phyloP scores from a whole-genome alignment of 2,888 invertebrate genomes.

The Oscheius sp. region DNA sequence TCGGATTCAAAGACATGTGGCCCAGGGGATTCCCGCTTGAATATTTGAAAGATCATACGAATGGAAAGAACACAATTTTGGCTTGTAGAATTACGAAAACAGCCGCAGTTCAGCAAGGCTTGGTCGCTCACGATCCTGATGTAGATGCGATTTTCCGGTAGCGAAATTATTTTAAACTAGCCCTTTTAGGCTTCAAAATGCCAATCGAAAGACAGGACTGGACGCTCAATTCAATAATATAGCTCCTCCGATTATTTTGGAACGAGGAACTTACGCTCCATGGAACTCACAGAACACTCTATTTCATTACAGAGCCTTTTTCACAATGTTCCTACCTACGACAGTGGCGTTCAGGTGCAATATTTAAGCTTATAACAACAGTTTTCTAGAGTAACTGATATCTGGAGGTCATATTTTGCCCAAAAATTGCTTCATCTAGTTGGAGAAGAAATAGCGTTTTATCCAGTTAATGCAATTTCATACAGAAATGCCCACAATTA shows the following conservation, averaged over 20 bases:
- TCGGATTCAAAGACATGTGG: constrained; percentile 45
- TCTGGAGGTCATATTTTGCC: constrained; percentile 51
- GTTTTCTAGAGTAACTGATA: constrained; percentile 48
- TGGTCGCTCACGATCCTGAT: constrained; percentile 44
- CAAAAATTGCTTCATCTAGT: constrained; percentile 46
- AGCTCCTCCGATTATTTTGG: constrained; percentile 44
- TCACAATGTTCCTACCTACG: constrained; percentile 48
- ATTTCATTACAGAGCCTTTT: constrained; percentile 50
- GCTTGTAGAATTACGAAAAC: constrained; percentile 35
- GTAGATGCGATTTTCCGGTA: constrained; percentile 48
- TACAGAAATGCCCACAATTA: constrained; percentile 50
- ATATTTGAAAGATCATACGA: constrained; percentile 37
- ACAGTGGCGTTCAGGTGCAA: constrained; percentile 43
- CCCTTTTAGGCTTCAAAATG: constrained; percentile 44
- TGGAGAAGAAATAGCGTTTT: constrained; percentile 45
- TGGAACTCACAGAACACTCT: constrained; percentile 58
- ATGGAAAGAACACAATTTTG: constrained; percentile 33
- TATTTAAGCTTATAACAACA: too few relatives aligned
- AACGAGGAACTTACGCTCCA: constrained; percentile 41
- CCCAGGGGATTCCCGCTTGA: constrained; percentile 51
- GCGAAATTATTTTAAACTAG: background rate
- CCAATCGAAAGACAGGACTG: constrained; percentile 38
- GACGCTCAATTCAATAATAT: constrained; percentile 41
- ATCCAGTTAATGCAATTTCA: constrained; percentile 48
- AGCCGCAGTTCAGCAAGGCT: constrained; percentile 50